phyloP scores from a whole-genome alignment of 2,113 vertebrate genomes.

The Aspidoscelis tigris region DNA sequence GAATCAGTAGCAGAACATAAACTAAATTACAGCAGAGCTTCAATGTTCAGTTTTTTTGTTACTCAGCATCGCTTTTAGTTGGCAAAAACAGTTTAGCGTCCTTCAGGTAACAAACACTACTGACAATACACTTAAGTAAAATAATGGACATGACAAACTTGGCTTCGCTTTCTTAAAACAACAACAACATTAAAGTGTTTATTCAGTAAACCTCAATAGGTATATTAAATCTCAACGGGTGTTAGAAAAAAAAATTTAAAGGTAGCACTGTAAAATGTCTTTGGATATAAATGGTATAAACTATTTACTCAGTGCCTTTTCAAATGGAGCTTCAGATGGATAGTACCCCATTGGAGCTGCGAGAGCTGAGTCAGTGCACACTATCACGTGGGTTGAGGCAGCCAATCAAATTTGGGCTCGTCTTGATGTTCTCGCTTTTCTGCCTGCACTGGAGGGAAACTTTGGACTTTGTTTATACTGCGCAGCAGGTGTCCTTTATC shows the following conservation, averaged over 20 bases:
- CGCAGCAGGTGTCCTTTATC: too few species aligned
- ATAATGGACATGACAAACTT: not conserved
- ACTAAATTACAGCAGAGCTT: not conserved
- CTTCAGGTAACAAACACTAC: not conserved
- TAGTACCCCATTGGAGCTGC: too few species aligned
- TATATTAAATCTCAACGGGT: not conserved
- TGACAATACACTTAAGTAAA: not conserved
- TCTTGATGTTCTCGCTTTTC: too few species aligned
- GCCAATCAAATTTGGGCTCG: too few species aligned
- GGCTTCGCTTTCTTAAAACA: not conserved
- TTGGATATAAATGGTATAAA: not conserved
- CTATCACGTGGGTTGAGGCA: too few species aligned
- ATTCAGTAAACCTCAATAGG: not conserved
- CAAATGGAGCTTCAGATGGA: too few species aligned
- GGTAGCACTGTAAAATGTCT: not conserved
- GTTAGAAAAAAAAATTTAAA: not conserved
- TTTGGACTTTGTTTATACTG: too few species aligned
- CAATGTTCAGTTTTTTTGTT: not conserved
- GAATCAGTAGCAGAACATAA: not conserved
- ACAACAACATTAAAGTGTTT: not conserved
- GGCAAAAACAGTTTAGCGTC: not conserved
- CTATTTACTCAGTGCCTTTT: too few species aligned
- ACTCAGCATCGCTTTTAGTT: not conserved
- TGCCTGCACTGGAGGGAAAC: too few species aligned
- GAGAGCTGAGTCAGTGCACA: too few species aligned